Percentiles rank a stretch among this genome's conserved stretches.
phyloP scores from a whole-genome alignment of 2,888 invertebrate genomes.

The Chrysopilus asiliformis region DNA sequence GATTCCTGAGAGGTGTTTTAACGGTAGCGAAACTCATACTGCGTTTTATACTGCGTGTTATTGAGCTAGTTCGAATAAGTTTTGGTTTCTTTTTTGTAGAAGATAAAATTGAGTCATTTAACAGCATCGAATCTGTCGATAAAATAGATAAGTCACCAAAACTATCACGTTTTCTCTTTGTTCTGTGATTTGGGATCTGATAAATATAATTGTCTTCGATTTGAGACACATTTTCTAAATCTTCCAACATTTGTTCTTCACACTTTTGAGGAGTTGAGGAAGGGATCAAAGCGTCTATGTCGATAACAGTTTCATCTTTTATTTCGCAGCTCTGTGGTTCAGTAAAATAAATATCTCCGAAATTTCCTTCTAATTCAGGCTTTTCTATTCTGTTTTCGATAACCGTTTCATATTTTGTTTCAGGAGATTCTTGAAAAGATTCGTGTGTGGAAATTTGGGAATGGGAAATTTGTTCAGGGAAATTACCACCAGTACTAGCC shows the following conservation, averaged over 20 bases:
- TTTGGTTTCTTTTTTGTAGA: constrained; percentile 36
- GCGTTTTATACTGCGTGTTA: constrained; percentile 30
- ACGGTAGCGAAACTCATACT: constrained; percentile 35
- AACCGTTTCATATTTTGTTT: constrained; percentile 15
- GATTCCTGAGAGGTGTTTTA: constrained; percentile 29
- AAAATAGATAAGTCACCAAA: constrained; percentile 31
- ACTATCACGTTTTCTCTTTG: constrained; percentile 33
- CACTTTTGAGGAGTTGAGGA: constrained; percentile 14
- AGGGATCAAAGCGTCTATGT: constrained; percentile 18
- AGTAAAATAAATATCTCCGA: constrained; percentile 2
- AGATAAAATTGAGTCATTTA: constrained; percentile 18
- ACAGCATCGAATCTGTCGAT: constrained; percentile 31
- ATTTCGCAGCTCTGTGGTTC: constrained; percentile 14
- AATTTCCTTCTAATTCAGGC: neutral
- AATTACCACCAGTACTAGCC: constrained; percentile 36
- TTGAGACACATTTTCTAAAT: neutral
- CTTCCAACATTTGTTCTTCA: neutral
- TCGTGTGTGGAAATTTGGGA: constrained; percentile 16
- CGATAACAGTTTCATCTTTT: constrained; percentile 15
- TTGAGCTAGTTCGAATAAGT: constrained; percentile 32
- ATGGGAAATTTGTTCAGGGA: constrained; percentile 27
- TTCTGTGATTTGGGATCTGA: constrained; percentile 23
- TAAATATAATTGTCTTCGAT: neutral
- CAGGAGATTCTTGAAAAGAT: constrained; percentile 10
- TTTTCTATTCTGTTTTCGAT: constrained; percentile 2